A percentile compares a stretch with the other conserved stretches of the same genome.
phyloP scores from a whole-genome alignment of 2,797 vertebrate genomes.

The Rhinoraja longicauda region DNA sequence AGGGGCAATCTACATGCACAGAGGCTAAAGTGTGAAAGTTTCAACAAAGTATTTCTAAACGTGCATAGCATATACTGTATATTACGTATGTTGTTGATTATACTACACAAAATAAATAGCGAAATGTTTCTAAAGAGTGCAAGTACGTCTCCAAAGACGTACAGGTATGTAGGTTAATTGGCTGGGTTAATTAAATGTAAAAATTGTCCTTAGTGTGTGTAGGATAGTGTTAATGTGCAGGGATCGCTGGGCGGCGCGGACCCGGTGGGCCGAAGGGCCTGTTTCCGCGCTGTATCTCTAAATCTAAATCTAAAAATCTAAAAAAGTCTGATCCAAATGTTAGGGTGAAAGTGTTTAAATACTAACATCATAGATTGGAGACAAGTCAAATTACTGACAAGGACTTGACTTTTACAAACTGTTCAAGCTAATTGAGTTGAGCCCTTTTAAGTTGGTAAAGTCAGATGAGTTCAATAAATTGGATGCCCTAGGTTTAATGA shows the following conservation, averaged over 20 bases:
- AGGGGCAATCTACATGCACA: background rate
- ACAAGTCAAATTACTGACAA: background rate
- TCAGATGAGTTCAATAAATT: constrained; percentile 17
- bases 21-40: background rate
- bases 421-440: constrained; percentile 20
- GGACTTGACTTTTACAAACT: constrained; percentile 26
- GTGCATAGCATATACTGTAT: no score
- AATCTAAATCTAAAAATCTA: no score
- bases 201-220: no score
- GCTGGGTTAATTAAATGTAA: no score
- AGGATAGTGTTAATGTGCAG: no score
- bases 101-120: background rate
- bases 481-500: constrained; percentile 16
- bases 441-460: background rate
- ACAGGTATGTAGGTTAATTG: no score
- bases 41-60: background rate
- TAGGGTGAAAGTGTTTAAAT: background rate
- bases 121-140: background rate
- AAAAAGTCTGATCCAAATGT: background rate
- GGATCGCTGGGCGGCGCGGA: no score
- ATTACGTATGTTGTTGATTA: background rate
- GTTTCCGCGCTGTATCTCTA: no score
- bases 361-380: background rate
- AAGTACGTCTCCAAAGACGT: no score
- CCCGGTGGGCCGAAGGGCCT: no score